Conservation (phyloP, 2,888 invertebrate species). For the Pachydiplax longipennis region DNA sequence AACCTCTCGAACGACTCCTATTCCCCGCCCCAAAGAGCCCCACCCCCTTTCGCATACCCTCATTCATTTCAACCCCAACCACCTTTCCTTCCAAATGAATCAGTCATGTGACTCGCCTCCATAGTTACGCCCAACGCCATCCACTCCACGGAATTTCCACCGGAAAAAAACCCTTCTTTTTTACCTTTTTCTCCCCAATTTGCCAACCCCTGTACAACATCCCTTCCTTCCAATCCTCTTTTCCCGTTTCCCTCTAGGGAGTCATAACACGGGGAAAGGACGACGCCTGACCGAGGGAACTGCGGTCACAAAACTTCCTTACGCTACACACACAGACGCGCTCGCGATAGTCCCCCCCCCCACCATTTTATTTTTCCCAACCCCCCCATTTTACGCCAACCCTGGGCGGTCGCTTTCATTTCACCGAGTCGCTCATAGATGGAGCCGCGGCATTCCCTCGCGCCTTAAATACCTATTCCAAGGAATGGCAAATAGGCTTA, state of each 20-base stretch:
- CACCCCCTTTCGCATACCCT: not conserved
- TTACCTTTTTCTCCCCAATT: slow-evolving; percentile 15
- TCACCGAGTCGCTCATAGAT: not conserved
- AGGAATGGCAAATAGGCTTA: no score
- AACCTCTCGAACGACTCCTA: not conserved
- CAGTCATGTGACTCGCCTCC: slow-evolving; percentile 7
- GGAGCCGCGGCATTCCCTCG: not conserved
- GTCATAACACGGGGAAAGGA: slow-evolving; percentile 38
- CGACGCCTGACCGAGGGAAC: slow-evolving; percentile 25
- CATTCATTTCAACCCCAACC: not conserved
- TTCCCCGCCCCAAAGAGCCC: not conserved
- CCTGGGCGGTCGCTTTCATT: not conserved
- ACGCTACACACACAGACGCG: slow-evolving; percentile 6
- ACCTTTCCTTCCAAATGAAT: not conserved
- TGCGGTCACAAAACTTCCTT: slow-evolving; percentile 45
- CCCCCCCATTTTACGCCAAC: not conserved
- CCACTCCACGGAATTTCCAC: slow-evolving; percentile 10
- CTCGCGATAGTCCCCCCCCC: not conserved
- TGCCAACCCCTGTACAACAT: slow-evolving; percentile 14
- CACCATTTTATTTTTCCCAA: not conserved
- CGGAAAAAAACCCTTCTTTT: not conserved
- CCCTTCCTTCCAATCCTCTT: not conserved
- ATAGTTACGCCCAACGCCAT: not conserved
- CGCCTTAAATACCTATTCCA: not conserved
- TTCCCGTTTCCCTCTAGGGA: not conserved